phyloP scores from a whole-genome alignment of 2,113 vertebrate genomes.

The Misgurnus mizolepis region DNA sequence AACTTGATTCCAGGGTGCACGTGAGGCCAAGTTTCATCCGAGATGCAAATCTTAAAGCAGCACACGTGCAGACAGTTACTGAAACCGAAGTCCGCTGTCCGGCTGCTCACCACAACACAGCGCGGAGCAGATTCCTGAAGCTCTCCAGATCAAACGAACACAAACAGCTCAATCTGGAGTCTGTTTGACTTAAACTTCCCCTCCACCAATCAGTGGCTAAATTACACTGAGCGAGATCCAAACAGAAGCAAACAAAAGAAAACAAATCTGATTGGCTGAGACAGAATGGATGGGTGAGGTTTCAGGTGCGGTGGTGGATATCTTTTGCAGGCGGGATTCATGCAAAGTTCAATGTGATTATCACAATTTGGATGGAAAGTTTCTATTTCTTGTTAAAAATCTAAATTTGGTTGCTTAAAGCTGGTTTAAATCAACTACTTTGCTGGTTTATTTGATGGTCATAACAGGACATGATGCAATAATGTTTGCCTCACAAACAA shows the following conservation, averaged over 20 bases:
- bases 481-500: neutral
- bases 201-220: slow-evolving; percentile 53
- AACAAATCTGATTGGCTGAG: slow-evolving; percentile 35
- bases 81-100: slow-evolving; percentile 50
- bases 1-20: slow-evolving; percentile 54
- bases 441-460: neutral
- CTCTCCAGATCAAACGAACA: slow-evolving; percentile 48
- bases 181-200: slow-evolving; percentile 57
- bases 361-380: neutral
- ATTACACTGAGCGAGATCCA: slow-evolving; percentile 43
- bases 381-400: neutral
- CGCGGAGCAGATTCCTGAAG: slow-evolving; percentile 49
- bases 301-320: slow-evolving; percentile 18
- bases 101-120: slow-evolving; percentile 57
- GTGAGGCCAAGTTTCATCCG: slow-evolving; percentile 63
- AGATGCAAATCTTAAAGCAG: slow-evolving; percentile 58
- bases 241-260: slow-evolving; percentile 51
- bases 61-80: slow-evolving; percentile 54
- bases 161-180: slow-evolving; percentile 52
- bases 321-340: neutral
- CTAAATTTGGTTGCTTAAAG: neutral
- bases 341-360: neutral
- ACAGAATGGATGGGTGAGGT: slow-evolving; percentile 21
- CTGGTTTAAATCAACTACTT: neutral
- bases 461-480: neutral